Evolutionary conservation across 2,888 invertebrate species (phyloP).

Genomic region (Steinernema hermaphroditum): DNA sequence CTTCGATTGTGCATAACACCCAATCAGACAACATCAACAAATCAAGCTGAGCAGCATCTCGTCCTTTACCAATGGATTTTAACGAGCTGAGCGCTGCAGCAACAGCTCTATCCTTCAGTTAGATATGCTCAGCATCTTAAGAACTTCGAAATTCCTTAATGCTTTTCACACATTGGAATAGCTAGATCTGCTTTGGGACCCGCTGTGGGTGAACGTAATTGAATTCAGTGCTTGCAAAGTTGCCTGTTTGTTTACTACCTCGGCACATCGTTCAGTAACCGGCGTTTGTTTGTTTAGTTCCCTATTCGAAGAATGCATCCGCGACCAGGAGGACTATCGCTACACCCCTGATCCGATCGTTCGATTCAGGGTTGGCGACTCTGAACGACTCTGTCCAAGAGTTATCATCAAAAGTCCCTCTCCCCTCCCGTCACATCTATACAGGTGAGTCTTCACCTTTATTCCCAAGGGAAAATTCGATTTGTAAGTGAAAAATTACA

Average conservation of each 20-base stretch:
- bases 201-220: background rate
- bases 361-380: background rate
- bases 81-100: too few relatives aligned
- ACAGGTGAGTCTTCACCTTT: background rate
- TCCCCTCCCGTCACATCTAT: background rate
- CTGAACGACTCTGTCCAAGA: background rate
- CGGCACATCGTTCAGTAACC: background rate
- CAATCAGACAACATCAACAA: too few relatives aligned
- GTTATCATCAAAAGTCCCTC: background rate
- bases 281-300: conserved; percentile 2
- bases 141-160: too few relatives aligned
- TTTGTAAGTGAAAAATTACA: too few relatives aligned
- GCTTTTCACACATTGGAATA: too few relatives aligned
- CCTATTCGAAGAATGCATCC: background rate
- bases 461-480: background rate
- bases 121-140: too few relatives aligned
- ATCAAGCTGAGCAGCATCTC: too few relatives aligned
- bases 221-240: conserved; percentile 1
- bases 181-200: background rate
- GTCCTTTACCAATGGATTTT: too few relatives aligned
- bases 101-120: too few relatives aligned
- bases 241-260: background rate
- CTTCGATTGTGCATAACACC: too few relatives aligned
- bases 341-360: conserved; percentile 11
- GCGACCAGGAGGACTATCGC: background rate